Evolutionary conservation across 2,888 invertebrate genomes (phyloP).

Genomic region (Malthinus seriepunctatus): DNA sequence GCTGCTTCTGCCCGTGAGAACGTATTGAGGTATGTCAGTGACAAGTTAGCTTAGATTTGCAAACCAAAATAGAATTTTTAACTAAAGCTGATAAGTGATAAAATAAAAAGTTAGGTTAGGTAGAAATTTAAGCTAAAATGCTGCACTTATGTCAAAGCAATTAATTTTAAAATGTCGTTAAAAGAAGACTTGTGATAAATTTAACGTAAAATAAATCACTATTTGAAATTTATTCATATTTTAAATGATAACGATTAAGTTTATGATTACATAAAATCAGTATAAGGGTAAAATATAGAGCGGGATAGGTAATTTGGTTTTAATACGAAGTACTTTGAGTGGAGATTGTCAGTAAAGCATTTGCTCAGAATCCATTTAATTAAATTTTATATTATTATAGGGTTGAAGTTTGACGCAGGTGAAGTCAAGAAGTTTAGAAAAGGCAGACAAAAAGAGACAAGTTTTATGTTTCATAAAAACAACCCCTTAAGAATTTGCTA

Average conservation of each 20-base stretch:
- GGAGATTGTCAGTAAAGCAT: conserved; percentile 21
- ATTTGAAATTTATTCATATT: conserved; percentile 17
- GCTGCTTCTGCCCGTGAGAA: too few relatives aligned
- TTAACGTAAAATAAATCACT: too few relatives aligned
- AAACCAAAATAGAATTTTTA: too few relatives aligned
- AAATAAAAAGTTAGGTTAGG: too few relatives aligned
- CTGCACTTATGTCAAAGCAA: too few relatives aligned
- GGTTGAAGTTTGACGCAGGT: conserved; percentile 34
- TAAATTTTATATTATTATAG: conserved; percentile 37
- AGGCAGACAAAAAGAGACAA: conserved; percentile 9
- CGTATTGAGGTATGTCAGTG: too few relatives aligned
- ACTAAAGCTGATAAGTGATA: too few relatives aligned
- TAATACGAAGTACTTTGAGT: conserved; percentile 17
- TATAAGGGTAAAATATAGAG: conserved; percentile 16
- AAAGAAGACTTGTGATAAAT: too few relatives aligned
- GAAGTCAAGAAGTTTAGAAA: conserved; percentile 15
- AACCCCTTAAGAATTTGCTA: conserved; percentile 21
- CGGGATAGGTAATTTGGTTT: conserved; percentile 23
- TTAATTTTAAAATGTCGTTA: too few relatives aligned
- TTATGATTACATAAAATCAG: conserved; percentile 24
- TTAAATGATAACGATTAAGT: conserved; percentile 15
- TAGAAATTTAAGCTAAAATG: too few relatives aligned
- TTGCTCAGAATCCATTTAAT: conserved; percentile 36
- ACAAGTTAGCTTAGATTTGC: too few relatives aligned
- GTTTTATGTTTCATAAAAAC: conserved; percentile 23